A percentile compares a stretch with the other conserved stretches of the same genome.
phyloP scores from a whole-genome alignment of 2,797 vertebrate species.

The Jordanella pulchra region DNA sequence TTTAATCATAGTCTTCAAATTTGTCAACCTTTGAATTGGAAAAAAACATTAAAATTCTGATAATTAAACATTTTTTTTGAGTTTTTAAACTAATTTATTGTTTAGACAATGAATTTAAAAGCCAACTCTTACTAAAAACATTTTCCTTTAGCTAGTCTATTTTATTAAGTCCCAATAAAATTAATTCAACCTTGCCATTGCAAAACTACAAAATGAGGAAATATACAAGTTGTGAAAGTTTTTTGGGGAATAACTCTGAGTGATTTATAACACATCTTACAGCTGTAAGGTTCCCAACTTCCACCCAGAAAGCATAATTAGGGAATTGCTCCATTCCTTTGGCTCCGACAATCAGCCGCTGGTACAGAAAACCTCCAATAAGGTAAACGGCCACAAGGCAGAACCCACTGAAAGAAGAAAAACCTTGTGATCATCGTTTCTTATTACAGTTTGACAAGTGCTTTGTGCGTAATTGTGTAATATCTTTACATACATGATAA shows the following conservation, averaged over 20 bases:
- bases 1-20: too few species aligned
- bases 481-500: slow-evolving; percentile 87
- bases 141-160: neutral
- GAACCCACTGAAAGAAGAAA: slow-evolving; percentile 76
- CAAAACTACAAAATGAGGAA: neutral
- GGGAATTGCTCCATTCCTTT: slow-evolving; percentile 98
- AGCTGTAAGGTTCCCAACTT: slow-evolving; percentile 92
- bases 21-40: too few species aligned
- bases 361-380: slow-evolving; percentile 92
- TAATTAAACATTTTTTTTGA: too few species aligned
- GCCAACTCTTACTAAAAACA: too few species aligned
- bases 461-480: neutral
- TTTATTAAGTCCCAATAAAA: neutral
- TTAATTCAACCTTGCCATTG: neutral
- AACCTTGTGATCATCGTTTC: slow-evolving; percentile 6
- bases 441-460: neutral
- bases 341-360: slow-evolving; percentile 93
- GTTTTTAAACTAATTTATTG: too few species aligned
- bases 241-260: neutral
- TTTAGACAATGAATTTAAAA: too few species aligned
- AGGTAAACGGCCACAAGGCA: slow-evolving; percentile 88
- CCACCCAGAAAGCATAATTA: slow-evolving; percentile 92
- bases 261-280: slow-evolving; percentile 71
- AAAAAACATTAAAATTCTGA: too few species aligned
- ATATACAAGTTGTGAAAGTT: neutral